Percentiles rank a stretch among this genome's conserved stretches.
phyloP scores from a whole-genome alignment of 92 coral and sea anemone species.

The Metridium senile region DNA sequence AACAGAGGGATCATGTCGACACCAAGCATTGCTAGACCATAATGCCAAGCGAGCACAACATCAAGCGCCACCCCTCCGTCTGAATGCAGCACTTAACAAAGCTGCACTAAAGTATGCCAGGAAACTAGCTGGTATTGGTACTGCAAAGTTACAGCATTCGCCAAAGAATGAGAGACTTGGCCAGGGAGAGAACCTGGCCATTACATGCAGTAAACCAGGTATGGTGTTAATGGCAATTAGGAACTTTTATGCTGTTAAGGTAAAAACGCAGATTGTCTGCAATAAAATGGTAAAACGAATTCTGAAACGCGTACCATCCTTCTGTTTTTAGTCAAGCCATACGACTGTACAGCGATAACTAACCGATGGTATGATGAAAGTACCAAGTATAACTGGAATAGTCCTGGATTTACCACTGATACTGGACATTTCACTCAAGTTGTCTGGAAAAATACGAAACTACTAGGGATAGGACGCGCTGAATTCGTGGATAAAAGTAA shows the following conservation, averaged over 20 bases:
- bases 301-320: no score
- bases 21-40: conserved; percentile 33
- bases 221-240: no score
- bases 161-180: conserved; percentile 20
- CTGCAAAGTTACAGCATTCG: conserved; percentile 22
- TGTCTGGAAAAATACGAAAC: conserved; percentile 58
- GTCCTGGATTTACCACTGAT: conserved; percentile 31
- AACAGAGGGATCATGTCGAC: conserved; percentile 12
- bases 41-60: conserved; percentile 34
- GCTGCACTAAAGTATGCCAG: conserved; percentile 40
- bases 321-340: conserved; percentile 4
- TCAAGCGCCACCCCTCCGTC: conserved; percentile 20
- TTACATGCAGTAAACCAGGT: conserved; percentile 20
- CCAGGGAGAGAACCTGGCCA: conserved; percentile 48
- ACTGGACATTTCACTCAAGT: conserved; percentile 59
- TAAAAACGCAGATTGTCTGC: no score
- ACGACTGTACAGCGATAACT: conserved; percentile 18
- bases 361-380: conserved; percentile 39
- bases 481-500: conserved; percentile 4
- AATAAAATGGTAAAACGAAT: no score
- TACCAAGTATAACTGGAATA: conserved; percentile 27
- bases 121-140: conserved; percentile 13
- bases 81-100: conserved; percentile 12
- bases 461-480: conserved; percentile 59
- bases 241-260: no score